Conservation (phyloP, 2,797 vertebrate genomes). For the Anguilla obscura region DNA sequence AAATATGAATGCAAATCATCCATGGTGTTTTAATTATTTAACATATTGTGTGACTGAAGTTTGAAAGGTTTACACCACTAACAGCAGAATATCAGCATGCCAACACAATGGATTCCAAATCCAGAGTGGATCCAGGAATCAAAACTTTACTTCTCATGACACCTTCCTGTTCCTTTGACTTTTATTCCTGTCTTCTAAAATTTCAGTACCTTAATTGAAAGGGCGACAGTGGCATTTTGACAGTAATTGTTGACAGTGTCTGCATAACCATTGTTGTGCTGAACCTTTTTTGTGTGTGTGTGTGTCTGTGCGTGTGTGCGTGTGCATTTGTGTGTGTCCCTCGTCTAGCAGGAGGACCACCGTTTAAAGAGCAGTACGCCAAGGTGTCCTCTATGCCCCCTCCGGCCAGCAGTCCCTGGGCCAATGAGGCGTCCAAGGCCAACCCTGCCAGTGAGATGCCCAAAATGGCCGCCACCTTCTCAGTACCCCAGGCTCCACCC, state of each 20-base stretch:
- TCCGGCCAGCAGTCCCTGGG: conserved; percentile 72
- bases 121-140: neutral
- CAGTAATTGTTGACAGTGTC: neutral
- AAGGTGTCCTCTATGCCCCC: conserved; percentile 64
- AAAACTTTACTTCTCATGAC: neutral
- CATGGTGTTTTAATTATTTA: conserved; percentile 9
- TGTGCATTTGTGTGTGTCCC: conserved; percentile 20
- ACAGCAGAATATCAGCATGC: neutral
- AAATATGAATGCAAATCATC: neutral
- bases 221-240: neutral
- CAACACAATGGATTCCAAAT: neutral
- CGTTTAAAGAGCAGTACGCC: conserved; percentile 75
- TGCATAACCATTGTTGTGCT: neutral
- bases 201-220: neutral
- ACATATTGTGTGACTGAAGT: neutral
- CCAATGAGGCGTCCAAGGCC: conserved; percentile 68
- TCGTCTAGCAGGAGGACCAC: conserved; percentile 66
- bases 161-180: neutral
- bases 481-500: conserved; percentile 73
- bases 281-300: neutral
- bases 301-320: neutral
- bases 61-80: neutral
- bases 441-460: conserved; percentile 60
- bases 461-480: conserved; percentile 70
- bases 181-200: neutral